Evolutionary conservation across 2,113 vertebrate genomes (phyloP), one percentile per base, ranked within the genome.

Genomic region (Otolemur garnettii): DNA sequence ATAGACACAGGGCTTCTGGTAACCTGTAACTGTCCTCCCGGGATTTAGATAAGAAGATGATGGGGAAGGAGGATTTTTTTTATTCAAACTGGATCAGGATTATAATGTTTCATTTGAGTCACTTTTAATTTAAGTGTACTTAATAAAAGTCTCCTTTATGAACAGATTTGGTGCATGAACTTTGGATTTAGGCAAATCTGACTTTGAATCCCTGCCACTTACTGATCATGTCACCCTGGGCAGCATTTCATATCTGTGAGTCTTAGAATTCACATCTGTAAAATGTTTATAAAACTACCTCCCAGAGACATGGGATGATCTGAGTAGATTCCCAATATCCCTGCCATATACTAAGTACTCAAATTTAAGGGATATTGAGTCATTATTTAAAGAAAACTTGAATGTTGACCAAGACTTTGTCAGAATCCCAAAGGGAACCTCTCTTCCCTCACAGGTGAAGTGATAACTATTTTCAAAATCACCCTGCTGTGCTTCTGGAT

Each of bases 11-110:
- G n/a, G 45, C 35, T 59, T 10, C 4, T 26, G 42, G 82, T 28
- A 33, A 18, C 14, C 30, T 3, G 62, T 42, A 82, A 55, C 17
- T 75, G 5, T 22, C 9, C 35, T 30, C 64, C 26, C 22, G 5
- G n/a, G 80, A 92, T 87, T 95, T 93, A 89, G 57, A 59, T 95
- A 90, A 96, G 92, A 91, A 85, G 64, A 71, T 83, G 13, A 91
- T 81, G 45, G 33, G 7, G 18, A 42, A 90, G 78, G 77, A 84
- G 24, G 42, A 84, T 72, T 81, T 93, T 50, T 50, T 53, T 50
- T 0, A 87, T 86, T 96, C 22, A 84, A 53, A 87, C 42, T 80
- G 2, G 7, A 80, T 85, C 59, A 66, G 80, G 71, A 97, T 96
- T 95, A 93, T 15, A 30, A 50, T 55, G 26, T 35, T 95, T 75